Percentiles rank a stretch among this genome's conserved stretches.
phyloP scores from a whole-genome alignment of 2,797 vertebrate species.

The Smutsia gigantea region DNA sequence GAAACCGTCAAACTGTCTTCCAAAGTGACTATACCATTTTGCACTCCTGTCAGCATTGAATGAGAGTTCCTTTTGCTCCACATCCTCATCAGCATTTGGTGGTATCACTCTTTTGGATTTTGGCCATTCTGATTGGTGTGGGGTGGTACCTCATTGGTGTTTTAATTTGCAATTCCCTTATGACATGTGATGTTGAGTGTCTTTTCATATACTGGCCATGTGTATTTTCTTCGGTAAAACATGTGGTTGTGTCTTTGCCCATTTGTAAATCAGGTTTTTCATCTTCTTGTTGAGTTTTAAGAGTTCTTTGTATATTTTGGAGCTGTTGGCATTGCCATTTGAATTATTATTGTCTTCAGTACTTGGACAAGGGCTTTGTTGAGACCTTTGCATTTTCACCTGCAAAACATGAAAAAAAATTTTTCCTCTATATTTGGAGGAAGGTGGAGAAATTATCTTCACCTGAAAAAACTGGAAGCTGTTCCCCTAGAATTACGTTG shows the following conservation, averaged over 20 bases:
- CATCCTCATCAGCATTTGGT: not conserved
- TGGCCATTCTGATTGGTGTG: not conserved
- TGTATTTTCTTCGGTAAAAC: not conserved
- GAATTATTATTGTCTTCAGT: not conserved
- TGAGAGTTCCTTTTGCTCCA: no score
- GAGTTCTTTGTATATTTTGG: not conserved
- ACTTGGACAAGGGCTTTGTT: not conserved
- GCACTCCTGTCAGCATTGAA: not conserved
- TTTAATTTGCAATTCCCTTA: not conserved
- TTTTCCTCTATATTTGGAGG: not conserved
- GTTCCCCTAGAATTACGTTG: not conserved
- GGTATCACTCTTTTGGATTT: not conserved
- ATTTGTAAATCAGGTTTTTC: conserved; percentile 9
- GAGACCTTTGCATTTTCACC: not conserved
- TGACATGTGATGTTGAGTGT: not conserved
- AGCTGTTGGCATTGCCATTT: not conserved
- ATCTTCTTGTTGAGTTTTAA: conserved; percentile 47
- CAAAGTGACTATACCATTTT: not conserved
- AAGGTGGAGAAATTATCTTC: not conserved
- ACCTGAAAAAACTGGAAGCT: not conserved
- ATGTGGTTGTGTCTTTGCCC: not conserved
- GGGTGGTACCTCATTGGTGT: not conserved
- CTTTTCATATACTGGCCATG: not conserved
- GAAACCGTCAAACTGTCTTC: not conserved
- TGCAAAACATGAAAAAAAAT: not conserved